These are phyloP conservation scores for Triplophysa dalaica DNA, from an alignment of 2,113 vertebrate species.

Conservation along the genomic window DNA sequence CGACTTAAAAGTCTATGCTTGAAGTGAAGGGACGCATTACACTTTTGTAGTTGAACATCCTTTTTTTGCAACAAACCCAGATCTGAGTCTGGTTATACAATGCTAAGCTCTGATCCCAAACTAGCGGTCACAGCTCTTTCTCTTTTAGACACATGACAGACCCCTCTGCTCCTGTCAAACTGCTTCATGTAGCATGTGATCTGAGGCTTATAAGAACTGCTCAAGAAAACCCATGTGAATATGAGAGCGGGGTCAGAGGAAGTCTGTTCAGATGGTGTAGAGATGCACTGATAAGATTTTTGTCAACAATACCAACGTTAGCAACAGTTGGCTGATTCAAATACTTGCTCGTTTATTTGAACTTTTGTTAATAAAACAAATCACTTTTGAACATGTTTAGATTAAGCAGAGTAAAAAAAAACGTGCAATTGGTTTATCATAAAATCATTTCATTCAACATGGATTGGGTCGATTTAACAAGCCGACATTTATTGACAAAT, in stretches of 20 bases:
- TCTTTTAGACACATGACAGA: neutral
- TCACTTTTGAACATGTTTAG: no score
- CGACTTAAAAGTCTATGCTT: no score
- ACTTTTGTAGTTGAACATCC: no score
- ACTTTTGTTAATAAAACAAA: no score
- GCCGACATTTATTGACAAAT: no score
- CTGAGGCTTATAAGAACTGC: neutral
- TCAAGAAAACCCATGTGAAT: conserved; percentile 12
- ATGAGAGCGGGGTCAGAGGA: neutral
- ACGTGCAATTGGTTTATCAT: no score
- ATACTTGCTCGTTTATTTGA: no score
- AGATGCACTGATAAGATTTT: neutral
- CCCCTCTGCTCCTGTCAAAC: neutral
- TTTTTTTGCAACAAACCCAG: neutral
- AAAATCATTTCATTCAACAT: no score
- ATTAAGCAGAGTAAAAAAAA: no score
- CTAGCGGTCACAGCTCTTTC: neutral
- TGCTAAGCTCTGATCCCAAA: neutral
- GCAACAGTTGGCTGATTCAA: no score
- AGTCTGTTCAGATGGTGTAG: neutral
- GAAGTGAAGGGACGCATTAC: neutral
- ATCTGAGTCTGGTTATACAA: neutral
- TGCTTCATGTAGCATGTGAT: conserved; percentile 20
- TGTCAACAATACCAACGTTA: no score
- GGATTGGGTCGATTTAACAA: no score